Percentiles rank a stretch among this genome's conserved stretches.
Evolutionary conservation across 2,113 vertebrate genomes (phyloP).

Genomic region (Chaetops frenatus): DNA sequence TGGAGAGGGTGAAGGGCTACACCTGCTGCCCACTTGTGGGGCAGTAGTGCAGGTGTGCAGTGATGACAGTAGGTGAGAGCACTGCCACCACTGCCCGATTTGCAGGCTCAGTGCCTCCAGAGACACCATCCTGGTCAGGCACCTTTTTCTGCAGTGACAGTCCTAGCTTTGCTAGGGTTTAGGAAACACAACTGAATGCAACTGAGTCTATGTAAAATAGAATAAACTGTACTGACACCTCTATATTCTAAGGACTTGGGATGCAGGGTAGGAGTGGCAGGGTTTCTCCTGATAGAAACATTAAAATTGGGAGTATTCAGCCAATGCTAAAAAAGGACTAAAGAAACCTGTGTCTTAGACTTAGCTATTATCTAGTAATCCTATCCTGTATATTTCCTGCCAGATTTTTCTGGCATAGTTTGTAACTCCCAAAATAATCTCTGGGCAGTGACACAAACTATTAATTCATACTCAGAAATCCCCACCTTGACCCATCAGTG

Average conservation of each 20-base stretch:
- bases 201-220: background rate
- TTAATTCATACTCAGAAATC: background rate
- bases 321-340: background rate
- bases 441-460: background rate
- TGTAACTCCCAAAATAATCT: background rate
- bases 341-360: background rate
- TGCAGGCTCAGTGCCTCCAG: background rate
- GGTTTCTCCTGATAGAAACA: background rate
- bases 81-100: background rate
- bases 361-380: background rate
- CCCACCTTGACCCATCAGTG: background rate
- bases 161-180: background rate
- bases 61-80: fast-evolving
- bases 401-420: background rate
- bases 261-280: background rate
- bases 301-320: background rate
- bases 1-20: fast-evolving
- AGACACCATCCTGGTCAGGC: background rate
- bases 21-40: fast-evolving
- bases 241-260: background rate
- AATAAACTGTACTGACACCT: background rate
- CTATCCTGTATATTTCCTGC: background rate
- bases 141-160: background rate
- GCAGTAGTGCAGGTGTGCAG: background rate
- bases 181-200: background rate